These are phyloP conservation scores for Oryzias celebensis DNA, from an alignment of 2,113 vertebrate species.

Conservation along the genomic window DNA sequence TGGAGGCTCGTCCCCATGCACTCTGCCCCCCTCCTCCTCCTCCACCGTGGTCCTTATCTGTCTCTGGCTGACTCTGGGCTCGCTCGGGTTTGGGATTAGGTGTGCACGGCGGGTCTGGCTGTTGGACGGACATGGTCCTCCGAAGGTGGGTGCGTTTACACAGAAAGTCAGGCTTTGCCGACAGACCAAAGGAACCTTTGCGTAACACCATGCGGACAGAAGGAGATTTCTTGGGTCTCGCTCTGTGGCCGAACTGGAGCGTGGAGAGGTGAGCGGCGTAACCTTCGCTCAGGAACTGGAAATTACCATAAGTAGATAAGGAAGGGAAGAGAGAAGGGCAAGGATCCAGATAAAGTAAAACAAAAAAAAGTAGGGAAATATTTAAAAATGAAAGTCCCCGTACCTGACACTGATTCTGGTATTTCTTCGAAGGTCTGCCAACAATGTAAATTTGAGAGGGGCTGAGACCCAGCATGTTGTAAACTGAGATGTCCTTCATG, in stretches of 20 bases:
- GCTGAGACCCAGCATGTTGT: slow-evolving; percentile 90
- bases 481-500: slow-evolving; percentile 98
- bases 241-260: slow-evolving; percentile 88
- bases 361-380: neutral
- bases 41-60: slow-evolving; percentile 88
- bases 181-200: slow-evolving; percentile 95
- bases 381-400: slow-evolving; percentile 11
- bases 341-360: neutral
- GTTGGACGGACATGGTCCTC: slow-evolving; percentile 95
- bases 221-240: slow-evolving; percentile 91
- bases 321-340: slow-evolving; percentile 1
- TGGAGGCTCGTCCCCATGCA: slow-evolving; percentile 84
- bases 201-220: slow-evolving; percentile 91
- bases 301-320: slow-evolving; percentile 2
- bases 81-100: slow-evolving; percentile 92
- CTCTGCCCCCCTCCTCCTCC: slow-evolving; percentile 72
- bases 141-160: slow-evolving; percentile 94
- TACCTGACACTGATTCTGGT: slow-evolving; percentile 96
- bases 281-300: slow-evolving; percentile 93
- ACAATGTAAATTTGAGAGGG: slow-evolving; percentile 96
- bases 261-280: slow-evolving; percentile 92
- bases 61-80: slow-evolving; percentile 96
- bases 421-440: slow-evolving; percentile 94
- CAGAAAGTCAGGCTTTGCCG: slow-evolving; percentile 92
- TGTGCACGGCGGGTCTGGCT: slow-evolving; percentile 87